Percentiles rank a stretch among this genome's conserved stretches.
Conservation (phyloP, 2,797 vertebrate species). For the Cyclopterus lumpus region DNA sequence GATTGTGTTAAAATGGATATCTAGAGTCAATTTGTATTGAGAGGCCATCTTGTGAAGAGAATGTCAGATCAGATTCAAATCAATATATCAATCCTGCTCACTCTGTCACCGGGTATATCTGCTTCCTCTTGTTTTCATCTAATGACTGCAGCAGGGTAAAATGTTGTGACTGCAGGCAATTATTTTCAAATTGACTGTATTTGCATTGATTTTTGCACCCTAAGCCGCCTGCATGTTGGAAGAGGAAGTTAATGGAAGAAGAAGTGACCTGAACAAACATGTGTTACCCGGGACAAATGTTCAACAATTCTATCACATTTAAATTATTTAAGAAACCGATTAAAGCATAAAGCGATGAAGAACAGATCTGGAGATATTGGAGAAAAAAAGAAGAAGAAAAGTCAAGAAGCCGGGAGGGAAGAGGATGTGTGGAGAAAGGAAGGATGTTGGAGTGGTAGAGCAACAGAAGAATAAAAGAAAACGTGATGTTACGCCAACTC, state of each 20-base stretch:
- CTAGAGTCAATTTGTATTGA: not conserved
- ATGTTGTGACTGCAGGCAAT: not conserved
- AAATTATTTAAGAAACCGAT: not conserved
- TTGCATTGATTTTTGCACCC: not conserved
- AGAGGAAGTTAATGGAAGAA: not conserved
- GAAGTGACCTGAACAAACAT: not conserved
- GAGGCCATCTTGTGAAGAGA: not conserved
- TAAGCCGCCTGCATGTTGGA: not conserved
- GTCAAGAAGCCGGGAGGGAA: not conserved
- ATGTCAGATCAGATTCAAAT: not conserved
- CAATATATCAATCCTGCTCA: not conserved
- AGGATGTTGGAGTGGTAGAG: conserved; percentile 48
- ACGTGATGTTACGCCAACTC: conserved; percentile 62
- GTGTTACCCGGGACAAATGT: not conserved
- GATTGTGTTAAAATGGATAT: not conserved
- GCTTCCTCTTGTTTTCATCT: not conserved
- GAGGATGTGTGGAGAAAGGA: conserved; percentile 2
- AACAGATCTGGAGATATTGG: not conserved
- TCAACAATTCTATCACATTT: not conserved
- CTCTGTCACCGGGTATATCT: not conserved
- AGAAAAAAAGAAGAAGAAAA: not conserved
- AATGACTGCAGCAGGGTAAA: not conserved
- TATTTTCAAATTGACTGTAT: not conserved
- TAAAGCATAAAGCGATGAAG: not conserved
- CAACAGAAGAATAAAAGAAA: conserved; percentile 48